These are phyloP conservation scores for Eueremaeus valkanovi DNA, from an alignment of 2,888 invertebrate species.

Conservation along the genomic window DNA sequence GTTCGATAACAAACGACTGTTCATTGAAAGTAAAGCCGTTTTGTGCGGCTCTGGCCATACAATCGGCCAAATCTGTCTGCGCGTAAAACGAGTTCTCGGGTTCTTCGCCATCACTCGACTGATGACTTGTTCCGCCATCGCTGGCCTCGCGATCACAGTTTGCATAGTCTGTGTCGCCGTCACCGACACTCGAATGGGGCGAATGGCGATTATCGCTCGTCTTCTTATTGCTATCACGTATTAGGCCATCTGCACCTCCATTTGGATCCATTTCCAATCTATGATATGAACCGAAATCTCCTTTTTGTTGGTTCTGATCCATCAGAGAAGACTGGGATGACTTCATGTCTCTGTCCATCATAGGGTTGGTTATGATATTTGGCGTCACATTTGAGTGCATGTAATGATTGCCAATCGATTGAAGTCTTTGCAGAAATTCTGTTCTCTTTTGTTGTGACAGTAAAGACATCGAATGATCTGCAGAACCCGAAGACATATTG, in stretches of 20 bases:
- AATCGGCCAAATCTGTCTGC: conserved; percentile 54
- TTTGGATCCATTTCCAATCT: conserved; percentile 20
- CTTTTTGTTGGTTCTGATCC: conserved; percentile 46
- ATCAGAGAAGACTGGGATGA: conserved; percentile 55
- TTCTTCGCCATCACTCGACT: conserved; percentile 52
- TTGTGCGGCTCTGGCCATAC: conserved; percentile 54
- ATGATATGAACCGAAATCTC: conserved; percentile 17
- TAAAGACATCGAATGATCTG: background rate
- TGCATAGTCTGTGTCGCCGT: conserved; percentile 45
- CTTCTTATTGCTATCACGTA: conserved; percentile 11
- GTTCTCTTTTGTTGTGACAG: conserved; percentile 25
- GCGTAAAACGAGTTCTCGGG: conserved; percentile 54
- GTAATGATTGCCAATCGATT: conserved; percentile 28
- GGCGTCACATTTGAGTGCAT: conserved; percentile 30
- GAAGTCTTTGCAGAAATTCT: conserved; percentile 37
- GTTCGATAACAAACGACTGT: conserved; percentile 34
- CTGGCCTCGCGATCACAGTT: conserved; percentile 48
- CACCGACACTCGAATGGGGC: conserved; percentile 44
- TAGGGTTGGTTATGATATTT: conserved; percentile 46
- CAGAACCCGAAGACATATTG: conserved; percentile 15
- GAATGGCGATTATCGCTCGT: conserved; percentile 13
- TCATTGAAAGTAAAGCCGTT: conserved; percentile 49
- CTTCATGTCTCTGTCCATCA: conserved; percentile 57
- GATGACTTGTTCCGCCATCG: conserved; percentile 51
- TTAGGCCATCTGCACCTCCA: background rate